A percentile compares a stretch with the other conserved stretches of the same genome.
Conservation (phyloP, 2,888 invertebrate species). For the Dascillus cervinus region DNA sequence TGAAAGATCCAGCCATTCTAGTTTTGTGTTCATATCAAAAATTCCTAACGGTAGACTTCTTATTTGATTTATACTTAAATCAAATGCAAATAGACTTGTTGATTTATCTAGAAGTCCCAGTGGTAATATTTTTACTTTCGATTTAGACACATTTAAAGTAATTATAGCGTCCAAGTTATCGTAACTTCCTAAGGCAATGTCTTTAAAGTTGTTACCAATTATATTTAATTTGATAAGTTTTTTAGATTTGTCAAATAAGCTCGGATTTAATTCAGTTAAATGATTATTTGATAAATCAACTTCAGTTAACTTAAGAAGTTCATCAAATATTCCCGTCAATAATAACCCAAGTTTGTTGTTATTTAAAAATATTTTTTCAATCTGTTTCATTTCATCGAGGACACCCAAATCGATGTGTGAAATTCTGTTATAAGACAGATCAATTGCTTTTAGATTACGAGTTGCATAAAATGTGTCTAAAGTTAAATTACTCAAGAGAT, state of each 20-base stretch:
- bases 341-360: conserved; percentile 17
- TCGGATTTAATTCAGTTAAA: conserved; percentile 14
- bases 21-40: conserved; percentile 16
- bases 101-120: conserved; percentile 9
- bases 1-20: conserved; percentile 18
- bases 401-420: conserved; percentile 17
- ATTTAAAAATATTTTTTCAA: conserved; percentile 16
- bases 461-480: conserved; percentile 20
- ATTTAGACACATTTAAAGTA: conserved; percentile 5
- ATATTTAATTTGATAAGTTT: conserved; percentile 18
- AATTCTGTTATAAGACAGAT: conserved; percentile 18
- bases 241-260: conserved; percentile 18
- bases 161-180: conserved; percentile 2
- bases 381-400: conserved; percentile 15
- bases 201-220: conserved; percentile 11
- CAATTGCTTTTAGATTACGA: conserved; percentile 15
- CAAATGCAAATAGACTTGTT: conserved; percentile 8
- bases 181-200: conserved; percentile 6
- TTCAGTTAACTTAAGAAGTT: conserved; percentile 11
- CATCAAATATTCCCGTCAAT: conserved; percentile 20
- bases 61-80: conserved; percentile 15
- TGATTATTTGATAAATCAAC: conserved; percentile 19
- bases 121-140: conserved; percentile 8
- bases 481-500: conserved; percentile 16
- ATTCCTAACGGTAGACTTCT: conserved; percentile 9